phyloP scores from a whole-genome alignment of 2,888 invertebrate genomes.

The Tenthredo livida region DNA sequence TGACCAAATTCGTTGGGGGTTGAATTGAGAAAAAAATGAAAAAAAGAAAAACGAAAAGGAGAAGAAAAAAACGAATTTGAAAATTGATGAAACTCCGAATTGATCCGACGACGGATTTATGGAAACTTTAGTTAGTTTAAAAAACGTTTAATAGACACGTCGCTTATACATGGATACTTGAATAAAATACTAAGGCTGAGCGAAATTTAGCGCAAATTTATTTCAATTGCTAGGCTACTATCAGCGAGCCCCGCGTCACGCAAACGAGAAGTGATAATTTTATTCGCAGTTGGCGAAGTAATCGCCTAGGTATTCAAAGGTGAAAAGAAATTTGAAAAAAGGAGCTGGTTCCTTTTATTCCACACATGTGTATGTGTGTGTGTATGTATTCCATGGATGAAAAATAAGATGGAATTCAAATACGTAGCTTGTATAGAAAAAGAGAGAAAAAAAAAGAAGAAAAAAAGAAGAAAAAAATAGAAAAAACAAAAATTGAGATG shows the following conservation, averaged over 20 bases:
- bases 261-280: not conserved
- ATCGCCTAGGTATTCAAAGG: constrained; percentile 5
- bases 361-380: not conserved
- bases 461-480: not conserved
- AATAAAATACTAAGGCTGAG: not conserved
- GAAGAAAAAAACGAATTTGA: not conserved
- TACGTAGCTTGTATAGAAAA: not conserved
- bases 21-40: not conserved
- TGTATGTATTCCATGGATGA: not conserved
- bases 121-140: not conserved
- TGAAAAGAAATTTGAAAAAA: not conserved
- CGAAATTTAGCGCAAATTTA: not conserved
- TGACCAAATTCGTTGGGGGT: not conserved
- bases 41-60: not conserved
- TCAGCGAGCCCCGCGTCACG: not conserved
- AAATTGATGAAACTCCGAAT: not conserved
- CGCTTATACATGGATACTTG: no score
- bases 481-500: not conserved
- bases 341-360: not conserved
- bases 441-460: not conserved
- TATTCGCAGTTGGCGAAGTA: not conserved
- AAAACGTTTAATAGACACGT: not conserved
- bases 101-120: not conserved
- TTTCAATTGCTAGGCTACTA: constrained; percentile 25
- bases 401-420: not conserved